Conservation (phyloP, 2,888 invertebrate genomes). For the Protodeltote pygarga region DNA sequence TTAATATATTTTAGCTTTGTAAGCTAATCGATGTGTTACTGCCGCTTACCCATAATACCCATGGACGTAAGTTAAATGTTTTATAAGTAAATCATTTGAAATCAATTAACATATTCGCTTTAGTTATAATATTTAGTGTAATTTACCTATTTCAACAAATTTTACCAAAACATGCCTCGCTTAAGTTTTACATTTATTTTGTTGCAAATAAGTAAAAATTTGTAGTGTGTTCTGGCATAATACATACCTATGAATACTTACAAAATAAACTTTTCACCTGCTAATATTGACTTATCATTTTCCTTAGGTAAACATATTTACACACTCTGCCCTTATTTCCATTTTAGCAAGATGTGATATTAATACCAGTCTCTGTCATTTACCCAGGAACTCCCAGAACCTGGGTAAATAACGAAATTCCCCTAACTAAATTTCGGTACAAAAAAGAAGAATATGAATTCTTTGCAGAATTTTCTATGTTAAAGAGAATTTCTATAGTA, state of each 20-base stretch:
- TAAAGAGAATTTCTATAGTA: no score
- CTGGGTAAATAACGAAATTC: not conserved
- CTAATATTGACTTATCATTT: conserved; percentile 51
- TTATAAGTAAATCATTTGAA: conserved; percentile 28
- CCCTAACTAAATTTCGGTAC: no score
- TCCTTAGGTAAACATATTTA: conserved; percentile 11
- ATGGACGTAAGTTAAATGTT: conserved; percentile 30
- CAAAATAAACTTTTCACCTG: conserved; percentile 80
- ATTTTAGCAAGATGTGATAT: no score
- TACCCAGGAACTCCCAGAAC: no score
- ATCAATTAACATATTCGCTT: conserved; percentile 51
- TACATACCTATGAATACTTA: conserved; percentile 67
- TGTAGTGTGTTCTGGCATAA: conserved; percentile 82
- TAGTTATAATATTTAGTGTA: conserved; percentile 65
- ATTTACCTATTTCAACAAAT: conserved; percentile 79
- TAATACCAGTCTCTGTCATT: no score
- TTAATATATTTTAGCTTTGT: conserved; percentile 46
- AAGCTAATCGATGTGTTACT: conserved; percentile 42
- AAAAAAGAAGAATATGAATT: no score
- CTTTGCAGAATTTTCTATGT: no score
- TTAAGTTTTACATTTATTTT: conserved; percentile 77
- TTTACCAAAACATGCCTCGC: conserved; percentile 87
- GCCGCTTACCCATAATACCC: conserved; percentile 35
- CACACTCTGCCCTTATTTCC: no score
- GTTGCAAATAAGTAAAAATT: conserved; percentile 74